Conservation (phyloP, 2,113 vertebrate species). For the Oncorhynchus masou region DNA sequence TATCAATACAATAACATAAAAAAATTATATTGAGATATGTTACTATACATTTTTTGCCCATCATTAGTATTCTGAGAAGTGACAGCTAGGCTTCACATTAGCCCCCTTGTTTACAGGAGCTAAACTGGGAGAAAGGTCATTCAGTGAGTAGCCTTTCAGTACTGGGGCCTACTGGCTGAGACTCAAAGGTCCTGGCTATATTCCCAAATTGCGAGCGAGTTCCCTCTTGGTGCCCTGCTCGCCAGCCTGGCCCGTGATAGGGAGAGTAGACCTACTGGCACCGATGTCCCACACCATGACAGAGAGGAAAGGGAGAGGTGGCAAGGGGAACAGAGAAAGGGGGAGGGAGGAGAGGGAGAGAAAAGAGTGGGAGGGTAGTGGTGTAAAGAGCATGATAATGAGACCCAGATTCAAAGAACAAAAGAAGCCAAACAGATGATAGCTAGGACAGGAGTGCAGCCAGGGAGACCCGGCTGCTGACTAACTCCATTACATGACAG, state of each 20-base stretch:
- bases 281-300: slow-evolving; percentile 20
- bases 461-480: background rate
- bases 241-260: background rate
- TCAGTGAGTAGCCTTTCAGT: slow-evolving; percentile 3
- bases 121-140: slow-evolving; percentile 59
- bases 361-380: background rate
- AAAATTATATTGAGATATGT: too few relatives aligned
- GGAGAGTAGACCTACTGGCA: background rate
- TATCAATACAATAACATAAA: too few relatives aligned
- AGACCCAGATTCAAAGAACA: slow-evolving; percentile 37
- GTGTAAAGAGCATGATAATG: slow-evolving; percentile 46
- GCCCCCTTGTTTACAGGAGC: slow-evolving; percentile 21
- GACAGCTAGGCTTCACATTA: slow-evolving; percentile 10
- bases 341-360: slow-evolving; percentile 5
- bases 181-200: slow-evolving; percentile 16
- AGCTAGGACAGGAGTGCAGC: slow-evolving; percentile 36
- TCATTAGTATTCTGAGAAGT: slow-evolving; percentile 1
- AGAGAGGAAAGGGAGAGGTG: slow-evolving; percentile 5
- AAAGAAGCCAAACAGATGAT: slow-evolving; percentile 63
- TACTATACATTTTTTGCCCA: too few relatives aligned
- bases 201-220: slow-evolving; percentile 11
- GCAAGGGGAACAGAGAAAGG: slow-evolving; percentile 15
- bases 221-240: slow-evolving; percentile 47
- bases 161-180: slow-evolving; percentile 34
- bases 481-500: background rate